phyloP scores from a whole-genome alignment of 2,113 vertebrate species.

The Oostethus manadensis region DNA sequence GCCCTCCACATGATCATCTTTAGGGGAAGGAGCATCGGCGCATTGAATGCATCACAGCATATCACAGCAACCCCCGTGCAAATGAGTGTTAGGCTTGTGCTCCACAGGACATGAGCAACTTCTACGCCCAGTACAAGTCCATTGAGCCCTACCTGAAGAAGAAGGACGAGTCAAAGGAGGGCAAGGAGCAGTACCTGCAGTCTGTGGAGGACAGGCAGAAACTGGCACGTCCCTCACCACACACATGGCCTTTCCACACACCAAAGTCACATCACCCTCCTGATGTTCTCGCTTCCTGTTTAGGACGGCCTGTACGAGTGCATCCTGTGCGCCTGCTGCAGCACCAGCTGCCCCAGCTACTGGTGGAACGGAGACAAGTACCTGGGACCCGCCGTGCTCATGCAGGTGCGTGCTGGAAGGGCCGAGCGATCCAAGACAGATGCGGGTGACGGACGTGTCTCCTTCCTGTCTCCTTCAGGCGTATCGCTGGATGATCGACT shows the following conservation, averaged over 20 bases:
- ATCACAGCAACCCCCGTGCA: neutral
- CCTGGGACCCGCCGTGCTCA: slow-evolving; percentile 89
- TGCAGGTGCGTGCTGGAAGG: slow-evolving; percentile 79
- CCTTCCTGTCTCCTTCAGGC: slow-evolving; percentile 66
- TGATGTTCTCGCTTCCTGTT: neutral
- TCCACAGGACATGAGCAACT: slow-evolving; percentile 90
- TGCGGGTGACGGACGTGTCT: neutral
- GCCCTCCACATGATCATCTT: neutral
- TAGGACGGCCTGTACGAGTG: slow-evolving; percentile 96
- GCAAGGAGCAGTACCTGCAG: slow-evolving; percentile 89
- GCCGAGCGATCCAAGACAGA: no score
- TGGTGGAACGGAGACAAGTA: slow-evolving; percentile 98
- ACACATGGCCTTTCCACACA: no score
- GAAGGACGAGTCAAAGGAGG: slow-evolving; percentile 82
- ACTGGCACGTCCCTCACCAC: slow-evolving; percentile 70
- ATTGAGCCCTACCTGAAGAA: slow-evolving; percentile 96
- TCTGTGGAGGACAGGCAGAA: slow-evolving; percentile 89
- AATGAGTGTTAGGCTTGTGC: neutral
- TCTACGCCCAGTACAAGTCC: slow-evolving; percentile 96
- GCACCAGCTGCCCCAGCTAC: slow-evolving; percentile 96
- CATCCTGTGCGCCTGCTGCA: slow-evolving; percentile 95
- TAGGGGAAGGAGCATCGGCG: no score
- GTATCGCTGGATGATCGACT: slow-evolving; percentile 97
- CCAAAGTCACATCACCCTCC: neutral
- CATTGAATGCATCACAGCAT: no score